phyloP scores from a whole-genome alignment of 2,113 vertebrate species.

The Lagopus leucura region DNA sequence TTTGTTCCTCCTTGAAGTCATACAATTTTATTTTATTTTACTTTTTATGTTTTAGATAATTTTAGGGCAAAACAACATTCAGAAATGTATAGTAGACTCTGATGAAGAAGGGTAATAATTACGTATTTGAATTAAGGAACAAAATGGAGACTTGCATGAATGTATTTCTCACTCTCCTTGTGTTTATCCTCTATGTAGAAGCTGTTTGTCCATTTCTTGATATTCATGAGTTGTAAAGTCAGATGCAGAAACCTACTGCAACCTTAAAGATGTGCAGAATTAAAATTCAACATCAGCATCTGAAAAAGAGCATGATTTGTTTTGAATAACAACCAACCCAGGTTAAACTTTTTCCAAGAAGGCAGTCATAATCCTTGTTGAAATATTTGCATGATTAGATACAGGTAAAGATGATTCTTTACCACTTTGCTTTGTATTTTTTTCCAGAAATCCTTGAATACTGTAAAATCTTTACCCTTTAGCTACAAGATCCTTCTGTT shows the following conservation, averaged over 20 bases:
- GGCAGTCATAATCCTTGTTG: neutral
- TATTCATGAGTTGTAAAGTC: neutral
- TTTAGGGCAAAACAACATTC: neutral
- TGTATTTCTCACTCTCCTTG: neutral
- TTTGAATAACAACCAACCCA: neutral
- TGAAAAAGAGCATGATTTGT: neutral
- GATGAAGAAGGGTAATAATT: neutral
- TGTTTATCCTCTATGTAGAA: neutral
- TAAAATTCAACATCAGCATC: neutral
- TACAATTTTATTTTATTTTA: neutral
- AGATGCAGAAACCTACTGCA: neutral
- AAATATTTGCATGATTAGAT: neutral
- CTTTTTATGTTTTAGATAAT: neutral
- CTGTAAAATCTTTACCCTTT: neutral
- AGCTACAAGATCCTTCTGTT: neutral
- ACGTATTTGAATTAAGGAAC: neutral
- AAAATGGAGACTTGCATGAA: neutral
- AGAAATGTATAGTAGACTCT: neutral
- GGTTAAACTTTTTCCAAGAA: neutral
- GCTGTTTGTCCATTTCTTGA: neutral
- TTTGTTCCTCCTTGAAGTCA: neutral
- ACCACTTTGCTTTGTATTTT: neutral
- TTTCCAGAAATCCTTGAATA: neutral
- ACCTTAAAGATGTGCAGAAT: neutral
- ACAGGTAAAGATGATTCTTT: neutral